These are phyloP conservation scores for Diglossa cyanea DNA, from an alignment of 2,797 vertebrate genomes.

Conservation along the genomic window DNA sequence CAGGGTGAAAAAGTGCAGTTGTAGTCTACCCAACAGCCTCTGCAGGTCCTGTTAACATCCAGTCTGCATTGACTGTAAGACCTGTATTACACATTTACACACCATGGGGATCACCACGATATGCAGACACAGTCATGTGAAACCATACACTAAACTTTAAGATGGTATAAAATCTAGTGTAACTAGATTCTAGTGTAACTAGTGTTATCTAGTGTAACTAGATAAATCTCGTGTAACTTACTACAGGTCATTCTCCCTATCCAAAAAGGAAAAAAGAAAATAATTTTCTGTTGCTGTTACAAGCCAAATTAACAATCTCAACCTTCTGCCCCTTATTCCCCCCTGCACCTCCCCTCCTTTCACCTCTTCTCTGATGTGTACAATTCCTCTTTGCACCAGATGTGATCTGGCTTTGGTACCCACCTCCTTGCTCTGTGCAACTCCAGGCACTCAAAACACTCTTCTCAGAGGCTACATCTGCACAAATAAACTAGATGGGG, in stretches of 20 bases:
- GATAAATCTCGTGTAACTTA: neutral
- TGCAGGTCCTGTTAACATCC: neutral
- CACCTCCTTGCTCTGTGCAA: neutral
- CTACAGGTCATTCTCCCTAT: neutral
- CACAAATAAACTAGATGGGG: neutral
- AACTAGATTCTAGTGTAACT: no score
- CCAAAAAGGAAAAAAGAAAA: neutral
- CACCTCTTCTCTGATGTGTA: neutral
- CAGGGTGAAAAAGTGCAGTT: neutral
- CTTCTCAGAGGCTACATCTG: neutral
- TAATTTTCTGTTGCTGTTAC: neutral
- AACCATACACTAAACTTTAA: neutral
- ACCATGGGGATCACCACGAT: neutral
- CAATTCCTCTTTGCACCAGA: neutral
- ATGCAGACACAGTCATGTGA: neutral
- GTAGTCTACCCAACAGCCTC: neutral
- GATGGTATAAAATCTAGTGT: neutral
- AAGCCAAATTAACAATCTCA: neutral
- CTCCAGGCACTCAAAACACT: neutral
- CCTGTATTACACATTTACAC: neutral
- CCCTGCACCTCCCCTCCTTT: neutral
- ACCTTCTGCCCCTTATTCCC: neutral
- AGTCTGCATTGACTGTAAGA: neutral
- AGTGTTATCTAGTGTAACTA: no score
- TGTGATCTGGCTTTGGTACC: neutral